A percentile compares a stretch with the other conserved stretches of the same genome.
These are phyloP conservation scores for Indicator maculatus DNA, from an alignment of 2,113 vertebrate genomes.

Conservation along the genomic window DNA sequence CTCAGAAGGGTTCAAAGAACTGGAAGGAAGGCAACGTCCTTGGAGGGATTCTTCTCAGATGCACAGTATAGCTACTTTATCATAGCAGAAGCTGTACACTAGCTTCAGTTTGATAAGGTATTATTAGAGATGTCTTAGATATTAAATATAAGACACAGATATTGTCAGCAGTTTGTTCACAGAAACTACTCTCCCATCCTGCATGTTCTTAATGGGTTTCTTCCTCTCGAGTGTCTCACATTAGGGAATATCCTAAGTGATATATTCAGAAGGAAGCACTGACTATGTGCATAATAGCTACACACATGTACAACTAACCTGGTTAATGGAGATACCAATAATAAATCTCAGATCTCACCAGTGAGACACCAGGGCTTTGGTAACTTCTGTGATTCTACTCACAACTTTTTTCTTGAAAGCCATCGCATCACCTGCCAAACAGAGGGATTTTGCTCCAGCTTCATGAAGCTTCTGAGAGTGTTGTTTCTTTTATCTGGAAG, in stretches of 20 bases:
- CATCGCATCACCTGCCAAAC: neutral
- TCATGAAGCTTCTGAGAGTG: neutral
- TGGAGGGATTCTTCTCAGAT: neutral
- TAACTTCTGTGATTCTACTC: neutral
- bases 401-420: neutral
- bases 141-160: neutral
- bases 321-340: neutral
- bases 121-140: neutral
- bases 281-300: too few relatives aligned
- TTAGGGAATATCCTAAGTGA: neutral
- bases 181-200: neutral
- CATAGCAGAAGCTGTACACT: neutral
- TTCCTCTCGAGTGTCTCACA: neutral
- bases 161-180: neutral
- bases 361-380: neutral
- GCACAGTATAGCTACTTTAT: neutral
- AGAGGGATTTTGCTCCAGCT: neutral
- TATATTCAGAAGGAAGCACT: neutral
- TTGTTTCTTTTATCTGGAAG: neutral
- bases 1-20: neutral
- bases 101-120: neutral
- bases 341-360: neutral
- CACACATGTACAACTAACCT: neutral
- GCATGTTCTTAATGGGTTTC: neutral
- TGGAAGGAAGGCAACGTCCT: neutral